These are phyloP conservation scores for Napeogenes inachia DNA, from an alignment of 2,888 invertebrate species.

Conservation along the genomic window DNA sequence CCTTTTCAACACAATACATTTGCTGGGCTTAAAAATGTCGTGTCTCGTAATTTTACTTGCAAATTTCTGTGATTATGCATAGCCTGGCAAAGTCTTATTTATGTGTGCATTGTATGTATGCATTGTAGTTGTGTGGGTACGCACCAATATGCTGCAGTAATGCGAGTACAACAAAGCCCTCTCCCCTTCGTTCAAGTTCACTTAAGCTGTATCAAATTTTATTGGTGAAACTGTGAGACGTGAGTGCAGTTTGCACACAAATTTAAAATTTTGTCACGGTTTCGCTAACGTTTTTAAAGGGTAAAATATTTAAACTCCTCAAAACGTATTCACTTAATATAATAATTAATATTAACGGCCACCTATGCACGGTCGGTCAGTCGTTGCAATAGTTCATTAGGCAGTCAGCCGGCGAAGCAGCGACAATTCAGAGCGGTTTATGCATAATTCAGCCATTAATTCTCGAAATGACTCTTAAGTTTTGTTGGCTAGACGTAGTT, in stretches of 20 bases:
- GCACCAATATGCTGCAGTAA: constrained; percentile 45
- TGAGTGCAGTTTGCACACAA: constrained; percentile 27
- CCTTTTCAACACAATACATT: constrained; percentile 57
- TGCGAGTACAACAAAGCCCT: constrained; percentile 34
- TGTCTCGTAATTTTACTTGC: constrained; percentile 69
- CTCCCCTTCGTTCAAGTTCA: constrained; percentile 46
- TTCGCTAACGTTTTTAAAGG: background rate
- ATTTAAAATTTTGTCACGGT: constrained; percentile 11
- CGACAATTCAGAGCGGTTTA: constrained; percentile 69
- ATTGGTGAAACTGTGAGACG: constrained; percentile 47
- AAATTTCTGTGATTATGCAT: constrained; percentile 70
- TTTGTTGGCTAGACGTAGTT: constrained; percentile 60
- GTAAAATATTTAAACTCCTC: too few relatives aligned
- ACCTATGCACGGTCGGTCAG: constrained; percentile 20
- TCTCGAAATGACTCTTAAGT: constrained; percentile 70
- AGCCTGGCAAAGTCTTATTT: constrained; percentile 64
- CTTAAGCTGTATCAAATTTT: constrained; percentile 45
- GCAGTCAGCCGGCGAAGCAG: constrained; percentile 57
- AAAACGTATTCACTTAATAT: background rate
- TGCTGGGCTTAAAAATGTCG: constrained; percentile 64
- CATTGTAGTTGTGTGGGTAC: constrained; percentile 60
- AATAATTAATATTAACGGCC: constrained; percentile 18
- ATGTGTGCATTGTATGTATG: constrained; percentile 65
- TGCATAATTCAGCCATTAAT: constrained; percentile 75
- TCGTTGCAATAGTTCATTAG: constrained; percentile 44